Base-by-base conservation (phyloP, 1,140 invertebrate genomes). In the Leptonema lineaticorne region DNA sequence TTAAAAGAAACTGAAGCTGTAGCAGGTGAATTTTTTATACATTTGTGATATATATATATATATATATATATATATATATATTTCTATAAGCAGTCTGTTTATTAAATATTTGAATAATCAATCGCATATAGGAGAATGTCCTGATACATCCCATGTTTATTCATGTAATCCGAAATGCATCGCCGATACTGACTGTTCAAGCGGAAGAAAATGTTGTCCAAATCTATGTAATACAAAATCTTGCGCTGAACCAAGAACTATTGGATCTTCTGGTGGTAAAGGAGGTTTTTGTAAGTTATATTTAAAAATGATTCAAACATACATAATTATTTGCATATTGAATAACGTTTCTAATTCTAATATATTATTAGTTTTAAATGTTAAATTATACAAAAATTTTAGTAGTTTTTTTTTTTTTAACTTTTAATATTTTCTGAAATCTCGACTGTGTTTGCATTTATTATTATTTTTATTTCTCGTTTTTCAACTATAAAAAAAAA, bases 141-240 rank as follows among this genome's bases (percentile, higher is more conserved):
- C 89, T 5, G 74, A 85, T 0, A 82, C 82, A 14, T 85, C 84
- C 16, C 87, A 87, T 73, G 84, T 89, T 59, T 82, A 82, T 50
- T 83, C 82, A 59, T 90, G 89, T 74, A 85, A 77, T 46, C 87
- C 88, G 1, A 88, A 85, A 75, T 90, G 89, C 72, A 76, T 82
- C 45, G 83, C 86, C 53, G 87, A 89, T 74, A 85, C 82, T 69
- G 84, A 89, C 70, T 90, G 89, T 77, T 82, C 78, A 56, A 78
- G 81, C 69, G 88, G 82, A 71, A 82, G 85, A 75, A 85, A 85
- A 71, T 90, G 89, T 76, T 90, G 89, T 72, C 81, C 86, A 2
- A 90, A 90, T 77, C 78, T 85, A 66, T 90, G 89, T 77, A 87
- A 89, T 70, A 80, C 81, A 20, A 85, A 84, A 70, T 90, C 88